phyloP scores from a whole-genome alignment of 1,140 invertebrate genomes.

The Trichomalopsis sarcophagae region DNA sequence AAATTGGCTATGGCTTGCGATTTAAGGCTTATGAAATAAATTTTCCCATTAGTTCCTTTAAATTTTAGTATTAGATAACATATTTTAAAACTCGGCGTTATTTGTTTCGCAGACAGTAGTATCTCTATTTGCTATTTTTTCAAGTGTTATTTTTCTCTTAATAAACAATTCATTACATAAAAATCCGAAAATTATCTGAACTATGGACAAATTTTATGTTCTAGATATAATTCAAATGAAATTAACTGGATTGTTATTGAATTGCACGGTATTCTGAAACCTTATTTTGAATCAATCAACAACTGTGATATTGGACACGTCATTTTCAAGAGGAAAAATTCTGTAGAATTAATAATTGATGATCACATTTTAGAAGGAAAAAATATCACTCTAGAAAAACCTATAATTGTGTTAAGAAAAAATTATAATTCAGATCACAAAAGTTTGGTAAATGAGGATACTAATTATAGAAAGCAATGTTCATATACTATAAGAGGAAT shows the following conservation, averaged over 20 bases:
- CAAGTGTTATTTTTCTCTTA: no score
- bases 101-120: no score
- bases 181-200: not conserved
- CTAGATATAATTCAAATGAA: not conserved
- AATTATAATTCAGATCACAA: not conserved
- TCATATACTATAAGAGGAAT: constrained; percentile 12
- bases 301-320: constrained; percentile 12
- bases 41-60: no score
- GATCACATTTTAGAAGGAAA: constrained; percentile 36
- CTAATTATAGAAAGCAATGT: not conserved
- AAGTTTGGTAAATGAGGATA: not conserved
- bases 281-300: not conserved
- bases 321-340: not conserved
- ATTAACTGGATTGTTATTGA: constrained; percentile 8
- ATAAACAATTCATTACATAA: no score
- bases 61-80: no score
- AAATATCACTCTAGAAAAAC: constrained; percentile 34
- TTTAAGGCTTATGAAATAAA: no score
- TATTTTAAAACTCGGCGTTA: no score
- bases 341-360: constrained; percentile 29
- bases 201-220: not conserved
- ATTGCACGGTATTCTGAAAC: constrained; percentile 33
- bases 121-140: no score
- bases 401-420: constrained; percentile 28
- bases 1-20: no score